These are phyloP conservation scores for Acanthoscelides obtectus DNA, from an alignment of 2,888 invertebrate species.

Conservation along the genomic window DNA sequence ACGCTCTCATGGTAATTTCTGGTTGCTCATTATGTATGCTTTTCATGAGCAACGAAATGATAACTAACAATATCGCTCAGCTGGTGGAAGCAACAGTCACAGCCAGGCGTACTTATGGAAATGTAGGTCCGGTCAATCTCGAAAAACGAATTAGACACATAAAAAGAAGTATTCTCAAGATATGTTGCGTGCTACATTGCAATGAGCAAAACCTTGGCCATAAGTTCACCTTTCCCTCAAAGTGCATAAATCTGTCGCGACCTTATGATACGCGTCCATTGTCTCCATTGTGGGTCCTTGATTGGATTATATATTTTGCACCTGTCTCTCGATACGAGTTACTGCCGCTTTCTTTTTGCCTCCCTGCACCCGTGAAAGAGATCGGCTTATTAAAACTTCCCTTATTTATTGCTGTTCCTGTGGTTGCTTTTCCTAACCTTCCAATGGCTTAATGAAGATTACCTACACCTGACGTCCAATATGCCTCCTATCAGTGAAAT, in stretches of 20 bases:
- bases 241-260: slow-evolving; percentile 43
- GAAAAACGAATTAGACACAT: too few species aligned
- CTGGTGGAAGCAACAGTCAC: too few species aligned
- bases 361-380: not conserved
- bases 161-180: too few species aligned
- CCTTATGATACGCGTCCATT: slow-evolving; percentile 42
- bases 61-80: too few species aligned
- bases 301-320: slow-evolving; percentile 44
- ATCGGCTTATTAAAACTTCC: slow-evolving; percentile 12
- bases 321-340: slow-evolving; percentile 24
- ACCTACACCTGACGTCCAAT: not conserved
- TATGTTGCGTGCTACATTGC: not conserved
- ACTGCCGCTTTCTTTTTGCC: slow-evolving; percentile 5
- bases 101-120: too few species aligned
- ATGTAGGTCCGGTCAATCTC: too few species aligned
- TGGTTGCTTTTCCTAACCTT: not conserved
- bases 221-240: not conserved
- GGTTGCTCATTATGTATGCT: too few species aligned
- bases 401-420: slow-evolving; percentile 10
- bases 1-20: too few species aligned
- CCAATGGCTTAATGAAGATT: not conserved
- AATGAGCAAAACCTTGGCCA: slow-evolving; percentile 2
- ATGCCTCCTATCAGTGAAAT: not conserved
- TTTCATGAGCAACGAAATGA: too few species aligned
- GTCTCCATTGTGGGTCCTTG: slow-evolving; percentile 44